These are phyloP conservation scores for Melanerpes formicivorus DNA, from an alignment of 2,113 vertebrate species.

Conservation along the genomic window DNA sequence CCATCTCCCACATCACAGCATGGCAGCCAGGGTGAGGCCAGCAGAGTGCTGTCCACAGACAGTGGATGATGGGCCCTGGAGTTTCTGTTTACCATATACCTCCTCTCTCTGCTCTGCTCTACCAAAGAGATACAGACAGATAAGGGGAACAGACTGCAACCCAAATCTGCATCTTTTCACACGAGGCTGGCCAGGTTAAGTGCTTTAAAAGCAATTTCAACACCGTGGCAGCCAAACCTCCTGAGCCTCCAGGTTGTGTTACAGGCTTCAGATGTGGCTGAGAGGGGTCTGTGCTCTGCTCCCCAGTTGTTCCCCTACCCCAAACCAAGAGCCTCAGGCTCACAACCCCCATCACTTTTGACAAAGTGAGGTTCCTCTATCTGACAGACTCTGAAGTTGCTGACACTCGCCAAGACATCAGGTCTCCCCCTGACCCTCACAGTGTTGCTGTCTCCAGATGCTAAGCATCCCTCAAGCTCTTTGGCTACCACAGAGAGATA, in stretches of 20 bases:
- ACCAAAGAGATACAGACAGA: conserved; percentile 28
- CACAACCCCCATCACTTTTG: neutral
- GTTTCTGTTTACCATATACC: conserved; percentile 32
- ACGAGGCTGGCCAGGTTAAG: neutral
- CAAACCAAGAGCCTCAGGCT: neutral
- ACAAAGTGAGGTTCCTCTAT: neutral
- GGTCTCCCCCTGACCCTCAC: neutral
- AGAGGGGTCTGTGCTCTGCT: neutral
- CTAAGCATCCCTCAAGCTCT: neutral
- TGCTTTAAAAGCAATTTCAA: neutral
- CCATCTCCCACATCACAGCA: neutral
- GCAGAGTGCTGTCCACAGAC: neutral
- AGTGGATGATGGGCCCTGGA: neutral
- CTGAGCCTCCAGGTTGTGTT: neutral
- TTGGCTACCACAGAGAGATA: neutral
- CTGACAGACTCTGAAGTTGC: neutral
- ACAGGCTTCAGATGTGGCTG: neutral
- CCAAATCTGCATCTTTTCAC: conserved; percentile 7
- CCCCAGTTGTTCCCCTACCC: neutral
- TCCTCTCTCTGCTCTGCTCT: neutral
- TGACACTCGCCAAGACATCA: neutral
- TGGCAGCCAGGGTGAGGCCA: neutral
- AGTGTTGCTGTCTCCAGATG: neutral
- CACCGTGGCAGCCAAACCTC: neutral
- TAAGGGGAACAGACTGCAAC: neutral